phyloP scores from a whole-genome alignment of 2,888 invertebrate species.

The Spodoptera littoralis region DNA sequence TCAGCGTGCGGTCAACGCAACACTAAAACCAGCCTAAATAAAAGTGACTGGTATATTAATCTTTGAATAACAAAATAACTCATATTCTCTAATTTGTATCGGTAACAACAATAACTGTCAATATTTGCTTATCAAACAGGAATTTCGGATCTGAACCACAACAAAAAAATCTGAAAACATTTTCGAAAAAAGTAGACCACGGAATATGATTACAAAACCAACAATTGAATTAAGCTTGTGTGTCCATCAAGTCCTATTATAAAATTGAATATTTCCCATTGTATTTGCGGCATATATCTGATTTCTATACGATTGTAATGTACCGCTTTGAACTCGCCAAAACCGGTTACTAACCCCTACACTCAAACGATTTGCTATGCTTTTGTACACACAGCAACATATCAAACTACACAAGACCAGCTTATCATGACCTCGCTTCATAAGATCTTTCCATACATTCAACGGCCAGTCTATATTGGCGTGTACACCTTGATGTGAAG shows the following conservation, averaged over 20 bases:
- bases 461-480: too few relatives aligned
- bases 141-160: slow-evolving; percentile 14
- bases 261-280: slow-evolving; percentile 28
- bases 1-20: too few relatives aligned
- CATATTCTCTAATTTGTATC: too few relatives aligned
- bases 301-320: slow-evolving; percentile 47
- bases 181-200: slow-evolving; percentile 14
- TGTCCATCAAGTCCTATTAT: slow-evolving; percentile 47
- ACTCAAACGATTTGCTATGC: slow-evolving; percentile 31
- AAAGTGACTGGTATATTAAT: too few relatives aligned
- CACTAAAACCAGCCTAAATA: too few relatives aligned
- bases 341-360: slow-evolving; percentile 42
- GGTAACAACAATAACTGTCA: neutral
- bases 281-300: slow-evolving; percentile 40
- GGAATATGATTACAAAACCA: slow-evolving; percentile 14
- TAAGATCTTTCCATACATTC: too few relatives aligned
- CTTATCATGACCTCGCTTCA: too few relatives aligned
- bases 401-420: too few relatives aligned
- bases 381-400: neutral
- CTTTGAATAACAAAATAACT: too few relatives aligned
- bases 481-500: too few relatives aligned
- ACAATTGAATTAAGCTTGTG: slow-evolving; percentile 41
- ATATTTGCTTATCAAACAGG: neutral
- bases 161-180: neutral
- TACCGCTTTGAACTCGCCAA: slow-evolving; percentile 12